Evolutionary conservation across 2,888 invertebrate species (phyloP), one percentile per base, ranked within the genome.

Genomic region (Andrena dorsata): DNA sequence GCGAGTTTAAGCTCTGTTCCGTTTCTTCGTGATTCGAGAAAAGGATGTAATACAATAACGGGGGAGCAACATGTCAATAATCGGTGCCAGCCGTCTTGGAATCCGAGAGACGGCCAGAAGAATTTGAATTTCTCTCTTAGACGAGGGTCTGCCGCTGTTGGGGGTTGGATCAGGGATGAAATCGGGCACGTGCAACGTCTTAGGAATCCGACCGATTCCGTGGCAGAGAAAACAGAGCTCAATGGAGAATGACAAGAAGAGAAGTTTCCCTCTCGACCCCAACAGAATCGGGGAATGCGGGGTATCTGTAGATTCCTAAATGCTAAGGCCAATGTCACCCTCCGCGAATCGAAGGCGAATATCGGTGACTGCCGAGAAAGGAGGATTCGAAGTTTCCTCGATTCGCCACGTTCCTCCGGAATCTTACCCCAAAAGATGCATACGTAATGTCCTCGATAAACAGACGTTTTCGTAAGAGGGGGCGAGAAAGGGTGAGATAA

Each of bases 161-260:
- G 75, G 75, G 75, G 80, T 80, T 69, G 76, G 71, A 71, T 73
- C 75, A 28, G 77, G 35, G 65, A 53, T 69, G 75, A 68, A 84
- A 85, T 77, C 74, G 76, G 77, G 82, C 80, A 82, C 78, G 81
- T 69, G 60, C 70, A 92, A 87, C 88, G 91, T 92, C 93, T 93
- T 91, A 91, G 93, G 93, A 93, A 93, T 93, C 87, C 90, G 88
- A 87, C 90, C 89, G 91, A 92, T 93, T 92, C 85, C 89, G 61
- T 74, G 87, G 87, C 83, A 80, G 91, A 89, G 91, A 90, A 93
- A 93, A 91, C 92, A 88, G 92, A 92, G 93, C 93, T 91, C 93
- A 92, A 94, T 93, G 91, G 93, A 88, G 90, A 92, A 91, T 89
- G 91, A 92, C 91, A 90, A 88, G 91, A 84, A 84, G 86, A 84